phyloP scores from a whole-genome alignment of 2,113 vertebrate genomes.

The Microtus oregoni region DNA sequence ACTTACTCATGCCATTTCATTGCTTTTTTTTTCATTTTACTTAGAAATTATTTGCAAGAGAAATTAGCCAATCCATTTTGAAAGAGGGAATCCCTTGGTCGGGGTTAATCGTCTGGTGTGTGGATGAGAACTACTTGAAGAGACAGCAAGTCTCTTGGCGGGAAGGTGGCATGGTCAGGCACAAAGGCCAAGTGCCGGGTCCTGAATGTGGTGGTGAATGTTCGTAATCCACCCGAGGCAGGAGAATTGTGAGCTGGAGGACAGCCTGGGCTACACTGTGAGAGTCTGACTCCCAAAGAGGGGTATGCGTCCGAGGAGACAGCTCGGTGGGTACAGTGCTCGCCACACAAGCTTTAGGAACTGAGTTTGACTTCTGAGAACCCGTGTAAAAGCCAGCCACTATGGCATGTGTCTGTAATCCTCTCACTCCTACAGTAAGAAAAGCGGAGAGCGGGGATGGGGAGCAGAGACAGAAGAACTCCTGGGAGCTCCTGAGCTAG shows the following conservation, averaged over 20 bases:
- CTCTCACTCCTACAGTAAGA: too few relatives aligned
- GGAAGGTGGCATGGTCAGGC: neutral
- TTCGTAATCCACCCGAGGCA: neutral
- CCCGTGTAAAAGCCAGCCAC: neutral
- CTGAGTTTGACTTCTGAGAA: neutral
- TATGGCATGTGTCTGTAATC: neutral
- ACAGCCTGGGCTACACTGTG: neutral
- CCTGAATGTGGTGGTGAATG: too few relatives aligned
- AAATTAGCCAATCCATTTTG: neutral
- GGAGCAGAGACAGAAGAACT: neutral
- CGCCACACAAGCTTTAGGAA: neutral
- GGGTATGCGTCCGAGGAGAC: neutral
- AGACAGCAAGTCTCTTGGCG: fast-evolving
- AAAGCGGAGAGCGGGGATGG: too few relatives aligned
- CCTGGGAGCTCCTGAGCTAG: neutral
- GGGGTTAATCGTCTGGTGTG: neutral
- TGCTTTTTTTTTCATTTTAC: constrained; percentile 57
- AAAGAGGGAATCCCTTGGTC: neutral
- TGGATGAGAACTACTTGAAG: neutral
- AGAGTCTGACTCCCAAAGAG: neutral
- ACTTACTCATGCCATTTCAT: constrained; percentile 25
- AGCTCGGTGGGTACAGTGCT: neutral
- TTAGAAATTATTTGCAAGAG: neutral
- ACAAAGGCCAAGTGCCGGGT: too few relatives aligned
- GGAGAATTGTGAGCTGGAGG: neutral